Conservation (phyloP, 2,797 vertebrate species). For the Potorous gilbertii region DNA sequence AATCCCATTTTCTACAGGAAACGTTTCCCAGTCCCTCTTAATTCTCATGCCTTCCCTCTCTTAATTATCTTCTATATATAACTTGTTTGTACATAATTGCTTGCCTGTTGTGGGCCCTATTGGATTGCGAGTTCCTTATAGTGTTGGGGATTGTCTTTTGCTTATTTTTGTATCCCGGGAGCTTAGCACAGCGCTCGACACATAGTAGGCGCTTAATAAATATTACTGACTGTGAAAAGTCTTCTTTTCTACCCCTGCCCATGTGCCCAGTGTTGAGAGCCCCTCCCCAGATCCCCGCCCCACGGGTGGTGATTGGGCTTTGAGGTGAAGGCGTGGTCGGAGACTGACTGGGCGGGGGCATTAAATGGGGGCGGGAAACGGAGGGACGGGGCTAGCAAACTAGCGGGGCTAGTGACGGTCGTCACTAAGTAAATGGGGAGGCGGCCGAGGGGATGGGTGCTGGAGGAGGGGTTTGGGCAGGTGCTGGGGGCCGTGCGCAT, state of each 20-base stretch:
- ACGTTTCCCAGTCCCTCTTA: background rate
- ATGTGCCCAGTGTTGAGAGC: background rate
- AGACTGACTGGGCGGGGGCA: background rate
- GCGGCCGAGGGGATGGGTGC: too few relatives aligned
- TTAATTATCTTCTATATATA: background rate
- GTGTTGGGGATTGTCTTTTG: background rate
- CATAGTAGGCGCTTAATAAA: background rate
- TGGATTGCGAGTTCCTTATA: background rate
- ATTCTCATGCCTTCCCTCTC: background rate
- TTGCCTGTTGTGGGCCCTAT: too few relatives aligned
- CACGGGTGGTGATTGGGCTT: background rate
- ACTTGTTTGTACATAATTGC: background rate
- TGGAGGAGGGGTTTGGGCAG: background rate
- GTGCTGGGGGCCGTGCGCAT: too few relatives aligned
- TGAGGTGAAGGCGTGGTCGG: background rate
- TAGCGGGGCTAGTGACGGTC: too few relatives aligned
- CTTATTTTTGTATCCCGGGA: background rate
- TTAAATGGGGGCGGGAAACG: background rate
- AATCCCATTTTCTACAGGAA: background rate
- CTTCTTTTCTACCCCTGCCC: background rate
- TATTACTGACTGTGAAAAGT: background rate
- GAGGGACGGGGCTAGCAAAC: background rate
- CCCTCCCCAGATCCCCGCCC: background rate
- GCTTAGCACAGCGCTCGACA: background rate
- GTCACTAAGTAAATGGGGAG: background rate